These are phyloP conservation scores for Saccostrea echinata DNA, from an alignment of 1,140 invertebrate species.

Conservation along the genomic window DNA sequence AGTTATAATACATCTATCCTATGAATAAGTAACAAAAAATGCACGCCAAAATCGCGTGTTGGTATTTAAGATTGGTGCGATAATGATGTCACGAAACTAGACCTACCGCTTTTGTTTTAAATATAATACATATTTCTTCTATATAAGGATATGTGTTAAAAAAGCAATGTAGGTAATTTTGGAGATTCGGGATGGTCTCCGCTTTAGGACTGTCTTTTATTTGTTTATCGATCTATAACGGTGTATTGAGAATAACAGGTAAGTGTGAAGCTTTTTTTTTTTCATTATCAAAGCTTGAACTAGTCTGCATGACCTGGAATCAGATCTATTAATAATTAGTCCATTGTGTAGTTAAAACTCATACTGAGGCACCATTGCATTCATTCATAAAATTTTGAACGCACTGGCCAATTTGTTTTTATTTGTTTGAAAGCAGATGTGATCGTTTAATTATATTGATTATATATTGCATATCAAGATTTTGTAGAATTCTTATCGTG, in stretches of 20 bases:
- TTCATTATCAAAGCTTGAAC: not conserved
- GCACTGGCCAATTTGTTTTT: no score
- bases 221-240: slow-evolving; percentile 10
- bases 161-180: not conserved
- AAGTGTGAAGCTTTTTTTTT: not conserved
- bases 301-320: not conserved
- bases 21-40: not conserved
- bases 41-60: not conserved
- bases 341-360: slow-evolving; percentile 10
- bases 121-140: slow-evolving; percentile 2
- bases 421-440: no score
- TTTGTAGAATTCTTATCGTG: no score
- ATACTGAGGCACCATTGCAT: not conserved
- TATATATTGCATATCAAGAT: no score
- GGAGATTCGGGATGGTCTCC: not conserved
- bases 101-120: slow-evolving; percentile 7
- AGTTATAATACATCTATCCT: not conserved
- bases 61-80: not conserved
- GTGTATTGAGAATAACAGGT: slow-evolving; percentile 18
- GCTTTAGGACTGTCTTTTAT: not conserved
- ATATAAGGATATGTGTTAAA: not conserved
- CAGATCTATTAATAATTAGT: not conserved
- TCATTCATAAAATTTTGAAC: not conserved
- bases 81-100: slow-evolving; percentile 1
- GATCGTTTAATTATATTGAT: no score